Evolutionary conservation across 2,888 invertebrate species (phyloP), one percentile per base, ranked within the genome.

Genomic region (Panopea generosa): DNA sequence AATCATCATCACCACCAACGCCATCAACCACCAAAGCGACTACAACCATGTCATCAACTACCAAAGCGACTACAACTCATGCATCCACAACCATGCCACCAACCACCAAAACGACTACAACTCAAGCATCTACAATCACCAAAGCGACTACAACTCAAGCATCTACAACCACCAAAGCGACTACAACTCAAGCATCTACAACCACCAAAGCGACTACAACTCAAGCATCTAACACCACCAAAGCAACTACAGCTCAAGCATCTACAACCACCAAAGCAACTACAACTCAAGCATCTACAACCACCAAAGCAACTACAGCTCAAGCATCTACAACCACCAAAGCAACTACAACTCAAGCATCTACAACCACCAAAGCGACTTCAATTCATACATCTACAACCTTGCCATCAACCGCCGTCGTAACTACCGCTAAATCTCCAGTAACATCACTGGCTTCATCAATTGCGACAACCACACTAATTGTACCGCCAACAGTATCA

Each of bases 11-110:
- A n/a, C n/a, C n/a, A n/a, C n/a, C n/a, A n/a, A n/a, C 27, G 29
- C n/a, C 33, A 33, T n/a, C 56, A 33, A 56, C 56, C 26, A 3
- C 56, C n/a, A 26, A 4, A 56, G n/a, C 49, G 4, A 22, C 49
- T 7, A 47, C 49, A 14, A 4, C 49, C 4, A 14, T n/a, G 20
- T 6, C 53, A 26, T 14, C 27, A 26, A 53, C 53, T 6, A n/a
- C n/a, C 24, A 14, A 56, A n/a, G n/a, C n/a, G n/a, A 27, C 27
- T 4, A 53, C 27, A 26, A 53, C 53, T 6, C 16, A 29, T 9
- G 16, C 56, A 29, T 29, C 56, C 6, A 38, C 56, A 56, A 1
- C 27, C 24, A 16, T 29, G 6, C 24, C 56, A 18, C 26, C 38
- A 2, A 29, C 33, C n/a, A n/a, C n/a, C 24, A 14, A 56, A n/a